Base-by-base conservation (phyloP, 2,888 invertebrate species). In the Eremobia ochroleuca region DNA sequence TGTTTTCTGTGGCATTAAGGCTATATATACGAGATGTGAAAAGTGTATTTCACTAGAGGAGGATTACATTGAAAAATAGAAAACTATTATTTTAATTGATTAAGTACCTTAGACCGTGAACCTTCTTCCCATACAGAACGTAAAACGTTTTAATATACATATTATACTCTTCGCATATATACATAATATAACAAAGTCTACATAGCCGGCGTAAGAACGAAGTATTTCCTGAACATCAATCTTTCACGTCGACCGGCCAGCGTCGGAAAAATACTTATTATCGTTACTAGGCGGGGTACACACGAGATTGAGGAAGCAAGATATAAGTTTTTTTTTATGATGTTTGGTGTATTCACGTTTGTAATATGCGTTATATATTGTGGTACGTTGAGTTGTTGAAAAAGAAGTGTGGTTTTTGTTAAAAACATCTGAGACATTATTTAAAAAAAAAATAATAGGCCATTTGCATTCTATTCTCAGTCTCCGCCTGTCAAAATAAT, bases 211-310 rank as follows among this genome's bases (percentile, higher is more conserved):
- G 43, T 71, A 66, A 40, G 79, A 80, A 71, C 66, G 76, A 80
- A 86, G 81, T 85, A 75, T 83, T 85, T 86, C 83, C 80, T 77
- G 76, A 76, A 83, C 91, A 91, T 91, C 91, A 90, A 91, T 91
- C 91, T 91, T 89, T 75, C 82, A 85, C 87, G 90, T 90, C 90
- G 83, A 76, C 81, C 85, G 87, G 87, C 81, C 83, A 79, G 85
- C 77, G 77, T 77, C 78, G 81, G 87, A 84, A 87, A 91, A 90
- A 90, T 91, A 89, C 88, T 89, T 89, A 91, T 90, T 91, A 91
- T 86, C 81, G 85, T 88, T 89, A 90, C 89, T 85, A 90, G 69
- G 85, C 65, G 55, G 18, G 76, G 67, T 49, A 62, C 75, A 76
- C 80, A 84, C 66, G 72, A 73, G 81, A 83, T 84, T 66, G 46